A percentile compares a stretch with the other conserved stretches of the same genome.
phyloP scores from a whole-genome alignment of 2,113 vertebrate species.

The Dipodomys ordii region DNA sequence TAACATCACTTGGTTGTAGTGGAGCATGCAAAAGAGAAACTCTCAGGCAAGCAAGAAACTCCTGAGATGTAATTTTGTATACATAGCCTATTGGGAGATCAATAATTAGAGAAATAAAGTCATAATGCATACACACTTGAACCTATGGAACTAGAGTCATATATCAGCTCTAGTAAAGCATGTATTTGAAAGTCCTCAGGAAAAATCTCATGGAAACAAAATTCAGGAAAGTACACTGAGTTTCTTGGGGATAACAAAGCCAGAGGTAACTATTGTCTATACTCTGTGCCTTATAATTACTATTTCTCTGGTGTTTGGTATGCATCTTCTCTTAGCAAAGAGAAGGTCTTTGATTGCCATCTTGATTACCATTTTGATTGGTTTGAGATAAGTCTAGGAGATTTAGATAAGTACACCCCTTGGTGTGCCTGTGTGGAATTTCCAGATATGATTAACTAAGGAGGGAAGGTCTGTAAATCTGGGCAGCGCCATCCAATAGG shows the following conservation, averaged over 20 bases:
- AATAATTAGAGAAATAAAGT: neutral
- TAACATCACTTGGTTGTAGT: neutral
- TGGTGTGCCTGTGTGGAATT: neutral
- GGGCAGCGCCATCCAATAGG: neutral
- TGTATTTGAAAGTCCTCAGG: constrained; percentile 3
- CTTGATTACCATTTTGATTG: too few species aligned
- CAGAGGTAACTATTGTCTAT: neutral
- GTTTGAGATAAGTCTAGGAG: too few species aligned
- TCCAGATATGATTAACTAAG: neutral
- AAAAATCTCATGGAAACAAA: neutral
- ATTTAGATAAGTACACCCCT: too few species aligned
- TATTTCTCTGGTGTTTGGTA: neutral
- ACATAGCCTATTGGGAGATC: neutral
- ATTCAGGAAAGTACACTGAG: neutral
- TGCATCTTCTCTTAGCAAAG: neutral
- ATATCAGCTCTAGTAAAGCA: neutral
- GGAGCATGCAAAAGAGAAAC: neutral
- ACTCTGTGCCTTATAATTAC: neutral
- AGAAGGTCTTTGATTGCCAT: neutral
- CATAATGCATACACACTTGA: neutral
- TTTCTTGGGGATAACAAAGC: neutral
- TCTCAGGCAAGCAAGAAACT: neutral
- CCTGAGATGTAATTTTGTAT: neutral
- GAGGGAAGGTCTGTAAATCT: neutral
- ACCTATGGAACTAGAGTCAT: neutral